phyloP scores from a whole-genome alignment of 2,797 vertebrate species.

The Typhlichthys eigenmanni region DNA sequence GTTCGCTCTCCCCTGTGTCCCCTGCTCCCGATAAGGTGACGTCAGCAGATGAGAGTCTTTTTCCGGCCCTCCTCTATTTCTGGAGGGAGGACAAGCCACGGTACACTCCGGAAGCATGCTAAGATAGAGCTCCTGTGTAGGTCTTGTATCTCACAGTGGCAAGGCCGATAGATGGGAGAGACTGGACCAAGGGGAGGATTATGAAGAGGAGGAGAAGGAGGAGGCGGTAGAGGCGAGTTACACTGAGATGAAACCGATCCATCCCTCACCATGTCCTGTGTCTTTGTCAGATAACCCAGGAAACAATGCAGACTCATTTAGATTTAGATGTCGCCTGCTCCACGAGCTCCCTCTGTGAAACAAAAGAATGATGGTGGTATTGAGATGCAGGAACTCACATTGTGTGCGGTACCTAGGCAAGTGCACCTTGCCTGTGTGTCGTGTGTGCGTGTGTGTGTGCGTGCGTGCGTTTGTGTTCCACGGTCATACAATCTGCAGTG shows the following conservation, averaged over 20 bases:
- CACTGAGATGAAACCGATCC: constrained; percentile 73
- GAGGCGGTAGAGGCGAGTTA: constrained; percentile 32
- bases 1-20: constrained; percentile 50
- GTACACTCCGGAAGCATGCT: constrained; percentile 60
- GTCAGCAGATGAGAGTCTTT: constrained; percentile 59
- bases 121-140: constrained; percentile 39
- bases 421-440: constrained; percentile 12
- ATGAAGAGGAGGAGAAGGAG: constrained; percentile 48
- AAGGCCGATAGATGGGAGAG: constrained; percentile 6
- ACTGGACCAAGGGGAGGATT: neutral
- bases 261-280: constrained; percentile 69
- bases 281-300: constrained; percentile 76
- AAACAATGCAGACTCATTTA: constrained; percentile 65
- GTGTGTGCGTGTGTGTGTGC: constrained; percentile 22
- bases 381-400: constrained; percentile 54
- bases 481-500: constrained; percentile 44
- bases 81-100: constrained; percentile 52
- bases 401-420: constrained; percentile 36
- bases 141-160: constrained; percentile 50
- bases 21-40: constrained; percentile 64
- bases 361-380: constrained; percentile 59
- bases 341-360: constrained; percentile 55
- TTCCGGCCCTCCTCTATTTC: constrained; percentile 71
- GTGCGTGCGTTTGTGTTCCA: constrained; percentile 19
- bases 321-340: constrained; percentile 62